A percentile compares a stretch with the other conserved stretches of the same genome.
phyloP scores from a whole-genome alignment of 2,797 vertebrate species.

The Lerista edwardsae region DNA sequence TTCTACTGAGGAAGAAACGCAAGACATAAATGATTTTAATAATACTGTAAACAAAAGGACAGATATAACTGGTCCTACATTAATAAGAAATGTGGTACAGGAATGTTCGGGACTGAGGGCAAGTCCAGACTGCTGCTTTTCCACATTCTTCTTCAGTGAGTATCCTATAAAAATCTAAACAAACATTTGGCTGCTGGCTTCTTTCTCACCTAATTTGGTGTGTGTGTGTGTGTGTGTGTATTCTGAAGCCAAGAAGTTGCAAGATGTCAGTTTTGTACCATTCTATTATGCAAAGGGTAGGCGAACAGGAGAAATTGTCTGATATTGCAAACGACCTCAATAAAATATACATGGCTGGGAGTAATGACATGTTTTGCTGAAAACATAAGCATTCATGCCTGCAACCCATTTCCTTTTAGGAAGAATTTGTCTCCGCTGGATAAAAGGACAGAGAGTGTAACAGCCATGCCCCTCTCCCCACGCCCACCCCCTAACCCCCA shows the following conservation, averaged over 20 bases:
- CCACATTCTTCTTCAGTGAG: background rate
- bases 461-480: background rate
- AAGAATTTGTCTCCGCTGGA: background rate
- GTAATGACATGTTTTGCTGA: constrained; percentile 18
- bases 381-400: background rate
- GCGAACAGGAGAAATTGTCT: background rate
- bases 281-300: background rate
- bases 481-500: no score
- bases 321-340: background rate
- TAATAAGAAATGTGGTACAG: background rate
- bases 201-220: background rate
- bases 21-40: no score
- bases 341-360: constrained; percentile 9
- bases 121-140: background rate
- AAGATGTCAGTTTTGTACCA: constrained; percentile 7
- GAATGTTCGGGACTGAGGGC: background rate
- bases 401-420: background rate
- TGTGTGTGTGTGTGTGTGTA: background rate
- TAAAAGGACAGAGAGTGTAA: background rate
- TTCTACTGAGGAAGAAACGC: no score
- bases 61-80: no score
- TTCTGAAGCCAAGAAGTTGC: background rate
- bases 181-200: background rate
- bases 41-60: no score
- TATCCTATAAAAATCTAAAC: background rate